Conservation (phyloP, 2,888 invertebrate genomes). For the Sphaerophoria taeniata region DNA sequence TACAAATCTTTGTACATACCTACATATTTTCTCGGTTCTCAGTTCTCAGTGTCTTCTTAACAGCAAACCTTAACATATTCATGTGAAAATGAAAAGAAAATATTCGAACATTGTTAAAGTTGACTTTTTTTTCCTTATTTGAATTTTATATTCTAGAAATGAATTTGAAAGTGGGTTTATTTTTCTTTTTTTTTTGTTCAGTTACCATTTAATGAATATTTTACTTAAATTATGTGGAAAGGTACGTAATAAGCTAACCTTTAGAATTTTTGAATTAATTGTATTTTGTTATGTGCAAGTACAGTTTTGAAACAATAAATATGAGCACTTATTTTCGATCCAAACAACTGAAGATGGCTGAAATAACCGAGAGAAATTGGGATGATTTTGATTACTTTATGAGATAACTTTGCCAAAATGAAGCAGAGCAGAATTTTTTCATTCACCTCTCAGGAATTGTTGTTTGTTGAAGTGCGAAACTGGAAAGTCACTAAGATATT, state of each 20-base stretch:
- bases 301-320: neutral
- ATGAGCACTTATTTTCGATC: neutral
- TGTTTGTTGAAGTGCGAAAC: no score
- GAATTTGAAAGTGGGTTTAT: slow-evolving; percentile 20
- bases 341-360: no score
- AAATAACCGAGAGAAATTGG: no score
- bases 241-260: slow-evolving; percentile 5
- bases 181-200: slow-evolving; percentile 15
- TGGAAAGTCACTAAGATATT: no score
- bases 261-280: slow-evolving; percentile 33
- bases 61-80: slow-evolving; percentile 38
- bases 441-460: no score
- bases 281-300: slow-evolving; percentile 8
- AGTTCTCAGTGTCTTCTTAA: slow-evolving; percentile 21
- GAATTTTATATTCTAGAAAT: slow-evolving; percentile 41
- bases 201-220: slow-evolving; percentile 37
- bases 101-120: slow-evolving; percentile 25
- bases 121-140: slow-evolving; percentile 23
- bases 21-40: neutral
- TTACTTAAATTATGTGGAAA: slow-evolving; percentile 24
- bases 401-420: no score
- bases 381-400: no score
- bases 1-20: neutral
- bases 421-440: no score
- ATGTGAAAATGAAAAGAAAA: slow-evolving; percentile 41